Evolutionary conservation across 2,888 invertebrate genomes (phyloP).

Genomic region (Julus scanicus): DNA sequence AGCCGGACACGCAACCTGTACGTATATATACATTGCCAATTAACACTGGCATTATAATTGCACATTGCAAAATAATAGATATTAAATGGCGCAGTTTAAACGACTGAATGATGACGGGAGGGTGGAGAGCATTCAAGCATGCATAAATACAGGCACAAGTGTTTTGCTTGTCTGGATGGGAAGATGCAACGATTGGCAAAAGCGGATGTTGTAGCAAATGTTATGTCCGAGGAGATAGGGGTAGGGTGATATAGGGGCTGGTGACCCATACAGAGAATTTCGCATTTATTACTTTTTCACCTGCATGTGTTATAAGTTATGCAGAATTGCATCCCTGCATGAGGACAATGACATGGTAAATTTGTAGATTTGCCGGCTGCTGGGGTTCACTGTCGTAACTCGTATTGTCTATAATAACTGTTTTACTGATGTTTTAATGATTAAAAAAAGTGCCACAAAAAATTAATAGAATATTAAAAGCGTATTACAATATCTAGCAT

Average conservation of each 20-base stretch:
- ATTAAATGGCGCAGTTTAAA: conserved; percentile 33
- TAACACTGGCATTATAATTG: conserved; percentile 9
- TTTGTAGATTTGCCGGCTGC: no score
- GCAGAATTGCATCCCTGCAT: neutral
- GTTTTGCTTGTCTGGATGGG: neutral
- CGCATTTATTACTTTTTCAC: neutral
- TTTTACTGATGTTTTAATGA: no score
- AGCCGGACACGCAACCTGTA: conserved; percentile 15
- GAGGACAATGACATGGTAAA: conserved; percentile 1
- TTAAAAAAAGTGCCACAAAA: no score
- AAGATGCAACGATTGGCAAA: neutral
- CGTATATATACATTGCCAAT: conserved; percentile 10
- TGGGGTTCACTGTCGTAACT: no score
- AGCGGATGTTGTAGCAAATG: neutral
- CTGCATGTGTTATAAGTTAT: neutral
- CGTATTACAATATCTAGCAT: no score
- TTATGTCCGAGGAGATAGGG: conserved; percentile 6
- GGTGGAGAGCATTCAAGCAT: neutral
- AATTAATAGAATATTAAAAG: no score
- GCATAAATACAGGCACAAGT: neutral
- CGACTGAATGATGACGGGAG: conserved; percentile 3
- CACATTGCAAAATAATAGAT: conserved; percentile 9
- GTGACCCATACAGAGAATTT: neutral
- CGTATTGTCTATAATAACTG: no score
- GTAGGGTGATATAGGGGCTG: neutral